A percentile compares a stretch with the other conserved stretches of the same genome.
phyloP scores from a whole-genome alignment of 2,888 invertebrate genomes.

The Ptychoptera albimana region DNA sequence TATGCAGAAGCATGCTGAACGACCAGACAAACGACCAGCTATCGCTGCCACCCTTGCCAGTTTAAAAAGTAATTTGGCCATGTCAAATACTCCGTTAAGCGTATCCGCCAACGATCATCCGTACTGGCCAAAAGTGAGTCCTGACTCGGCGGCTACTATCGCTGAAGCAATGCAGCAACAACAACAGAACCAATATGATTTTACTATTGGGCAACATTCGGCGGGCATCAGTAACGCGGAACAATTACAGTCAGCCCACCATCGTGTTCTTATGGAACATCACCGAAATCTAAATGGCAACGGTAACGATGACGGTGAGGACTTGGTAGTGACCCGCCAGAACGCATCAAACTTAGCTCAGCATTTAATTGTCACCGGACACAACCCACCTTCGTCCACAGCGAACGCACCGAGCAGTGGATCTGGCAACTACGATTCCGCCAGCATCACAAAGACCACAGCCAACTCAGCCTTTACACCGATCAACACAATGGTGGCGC shows the following conservation, averaged over 20 bases:
- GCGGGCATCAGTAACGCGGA: constrained; percentile 25
- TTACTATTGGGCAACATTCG: constrained; percentile 21
- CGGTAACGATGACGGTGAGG: constrained; percentile 8
- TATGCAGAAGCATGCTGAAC: constrained; percentile 96
- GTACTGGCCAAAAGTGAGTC: constrained; percentile 79
- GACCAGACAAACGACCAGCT: constrained; percentile 56
- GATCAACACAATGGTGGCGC: constrained; percentile 78
- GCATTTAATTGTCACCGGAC: constrained; percentile 1
- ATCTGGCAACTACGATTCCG: constrained; percentile 32
- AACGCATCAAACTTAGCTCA: constrained; percentile 4
- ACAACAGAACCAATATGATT: constrained; percentile 37
- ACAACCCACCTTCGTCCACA: constrained; percentile 13
- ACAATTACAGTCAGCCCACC: constrained; percentile 47
- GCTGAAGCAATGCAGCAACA: constrained; percentile 43
- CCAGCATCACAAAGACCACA: constrained; percentile 35
- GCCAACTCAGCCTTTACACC: constrained; percentile 88
- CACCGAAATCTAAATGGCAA: constrained; percentile 19
- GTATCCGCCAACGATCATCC: constrained; percentile 41
- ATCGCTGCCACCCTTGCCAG: constrained; percentile 14
- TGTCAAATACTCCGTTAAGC: constrained; percentile 25
- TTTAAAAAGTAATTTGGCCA: constrained; percentile 14
- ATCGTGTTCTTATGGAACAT: constrained; percentile 37
- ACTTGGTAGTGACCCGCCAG: constrained; percentile 10
- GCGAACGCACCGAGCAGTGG: constrained; percentile 22
- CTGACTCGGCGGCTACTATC: constrained; percentile 51